Evolutionary conservation across 2,888 invertebrate genomes (phyloP).

Genomic region (Tanypteryx hageni): DNA sequence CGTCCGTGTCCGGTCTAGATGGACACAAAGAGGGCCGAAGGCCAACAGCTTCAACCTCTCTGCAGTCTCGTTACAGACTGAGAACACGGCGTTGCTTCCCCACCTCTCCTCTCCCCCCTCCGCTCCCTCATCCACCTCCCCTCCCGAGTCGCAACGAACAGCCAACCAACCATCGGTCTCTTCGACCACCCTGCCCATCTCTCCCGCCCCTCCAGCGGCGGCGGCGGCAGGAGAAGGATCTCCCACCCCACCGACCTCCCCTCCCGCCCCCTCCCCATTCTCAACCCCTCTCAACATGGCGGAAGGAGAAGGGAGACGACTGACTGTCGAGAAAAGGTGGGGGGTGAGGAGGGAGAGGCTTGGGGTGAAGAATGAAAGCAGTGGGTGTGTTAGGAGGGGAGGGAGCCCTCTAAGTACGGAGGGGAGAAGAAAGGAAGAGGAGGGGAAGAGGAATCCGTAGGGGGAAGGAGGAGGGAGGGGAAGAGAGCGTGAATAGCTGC

Average conservation of each 20-base stretch:
- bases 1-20: neutral
- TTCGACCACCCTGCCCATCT: neutral
- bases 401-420: neutral
- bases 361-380: constrained; percentile 74
- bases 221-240: neutral
- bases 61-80: constrained; percentile 26
- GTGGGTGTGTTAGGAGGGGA: constrained; percentile 69
- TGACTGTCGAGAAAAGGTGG: constrained; percentile 30
- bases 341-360: constrained; percentile 68
- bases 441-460: neutral
- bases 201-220: neutral
- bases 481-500: constrained; percentile 66
- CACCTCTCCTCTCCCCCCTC: neutral
- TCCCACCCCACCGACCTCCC: neutral
- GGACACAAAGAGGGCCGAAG: neutral
- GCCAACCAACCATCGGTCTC: constrained; percentile 1
- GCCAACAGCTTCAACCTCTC: neutral
- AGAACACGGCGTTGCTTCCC: neutral
- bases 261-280: neutral
- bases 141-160: neutral
- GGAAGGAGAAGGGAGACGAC: constrained; percentile 53
- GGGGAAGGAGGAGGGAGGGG: constrained; percentile 60
- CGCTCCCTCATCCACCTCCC: neutral
- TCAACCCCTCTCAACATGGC: neutral
- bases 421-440: neutral